Evolutionary conservation across 2,888 invertebrate species (phyloP).

Genomic region (Microplitis deprimator): DNA sequence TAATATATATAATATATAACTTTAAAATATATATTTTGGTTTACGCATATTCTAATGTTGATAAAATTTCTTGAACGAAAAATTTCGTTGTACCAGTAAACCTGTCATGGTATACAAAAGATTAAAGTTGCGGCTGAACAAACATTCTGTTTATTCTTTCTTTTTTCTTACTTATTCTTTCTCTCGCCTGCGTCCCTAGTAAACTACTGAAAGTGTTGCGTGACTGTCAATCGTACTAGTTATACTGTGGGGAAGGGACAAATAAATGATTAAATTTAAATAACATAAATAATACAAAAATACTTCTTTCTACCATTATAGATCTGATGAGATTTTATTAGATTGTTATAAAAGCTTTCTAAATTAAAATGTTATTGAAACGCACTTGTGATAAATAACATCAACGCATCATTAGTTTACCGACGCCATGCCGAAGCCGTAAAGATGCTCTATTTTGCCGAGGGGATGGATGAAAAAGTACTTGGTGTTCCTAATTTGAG

Average conservation of each 20-base stretch:
- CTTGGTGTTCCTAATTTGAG: conserved; percentile 67
- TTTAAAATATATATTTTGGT: background rate
- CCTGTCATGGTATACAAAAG: conserved; percentile 63
- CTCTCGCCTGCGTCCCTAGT: conserved; percentile 30
- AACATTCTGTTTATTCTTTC: conserved; percentile 58
- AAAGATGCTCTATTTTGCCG: conserved; percentile 43
- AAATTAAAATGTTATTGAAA: conserved; percentile 1
- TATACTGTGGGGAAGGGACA: background rate
- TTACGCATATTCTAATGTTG: background rate
- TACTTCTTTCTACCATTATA: conserved; percentile 36
- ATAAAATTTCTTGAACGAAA: conserved; percentile 10
- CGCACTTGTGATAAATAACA: background rate
- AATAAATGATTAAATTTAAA: background rate
- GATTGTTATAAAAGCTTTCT: background rate
- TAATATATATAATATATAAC: too few relatives aligned
- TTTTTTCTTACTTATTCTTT: conserved; percentile 30
- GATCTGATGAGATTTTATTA: conserved; percentile 40
- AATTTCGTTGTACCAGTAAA: conserved; percentile 39
- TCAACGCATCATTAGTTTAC: conserved; percentile 26
- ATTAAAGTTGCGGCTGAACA: conserved; percentile 71
- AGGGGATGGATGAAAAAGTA: conserved; percentile 40
- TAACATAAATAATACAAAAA: background rate
- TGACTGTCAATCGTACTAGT: background rate
- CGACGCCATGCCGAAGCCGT: conserved; percentile 52
- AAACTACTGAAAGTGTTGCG: background rate